Evolutionary conservation across 1,140 invertebrate genomes (phyloP).

Genomic region (Leptinotarsa lineolata): DNA sequence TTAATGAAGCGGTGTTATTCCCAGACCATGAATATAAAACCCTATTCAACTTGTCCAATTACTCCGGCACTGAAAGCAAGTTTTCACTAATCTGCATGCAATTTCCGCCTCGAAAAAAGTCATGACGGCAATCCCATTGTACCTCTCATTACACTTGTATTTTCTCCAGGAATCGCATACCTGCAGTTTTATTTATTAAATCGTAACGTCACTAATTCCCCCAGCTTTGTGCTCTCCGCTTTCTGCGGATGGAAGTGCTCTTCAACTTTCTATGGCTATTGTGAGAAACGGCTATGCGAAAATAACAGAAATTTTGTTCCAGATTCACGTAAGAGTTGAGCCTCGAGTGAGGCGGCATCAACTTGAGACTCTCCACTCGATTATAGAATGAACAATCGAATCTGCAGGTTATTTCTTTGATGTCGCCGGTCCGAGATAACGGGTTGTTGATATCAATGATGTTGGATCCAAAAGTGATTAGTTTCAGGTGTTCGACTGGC

Average conservation of each 20-base stretch:
- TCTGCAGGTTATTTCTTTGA: background rate
- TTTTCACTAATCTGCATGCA: too few relatives aligned
- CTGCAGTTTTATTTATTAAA: background rate
- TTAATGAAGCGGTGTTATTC: too few relatives aligned
- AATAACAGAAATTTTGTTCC: background rate
- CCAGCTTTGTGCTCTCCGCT: background rate
- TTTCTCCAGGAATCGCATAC: background rate
- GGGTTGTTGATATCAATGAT: background rate
- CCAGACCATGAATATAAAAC: too few relatives aligned
- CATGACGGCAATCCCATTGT: background rate
- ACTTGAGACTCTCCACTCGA: background rate
- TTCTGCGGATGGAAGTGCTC: conserved; percentile 1
- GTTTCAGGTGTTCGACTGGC: too few relatives aligned
- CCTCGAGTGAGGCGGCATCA: background rate
- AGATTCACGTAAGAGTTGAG: background rate
- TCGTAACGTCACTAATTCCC: background rate
- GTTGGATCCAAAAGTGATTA: too few relatives aligned
- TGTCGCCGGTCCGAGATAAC: background rate
- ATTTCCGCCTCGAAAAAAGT: too few relatives aligned
- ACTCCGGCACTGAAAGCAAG: too few relatives aligned
- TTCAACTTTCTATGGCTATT: background rate
- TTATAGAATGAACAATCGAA: background rate
- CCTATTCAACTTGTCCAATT: too few relatives aligned
- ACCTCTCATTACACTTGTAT: background rate
- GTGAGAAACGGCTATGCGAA: background rate